Evolutionary conservation across 2,888 invertebrate genomes (phyloP), one percentile per base, ranked within the genome.

Genomic region (Villa cingulata): DNA sequence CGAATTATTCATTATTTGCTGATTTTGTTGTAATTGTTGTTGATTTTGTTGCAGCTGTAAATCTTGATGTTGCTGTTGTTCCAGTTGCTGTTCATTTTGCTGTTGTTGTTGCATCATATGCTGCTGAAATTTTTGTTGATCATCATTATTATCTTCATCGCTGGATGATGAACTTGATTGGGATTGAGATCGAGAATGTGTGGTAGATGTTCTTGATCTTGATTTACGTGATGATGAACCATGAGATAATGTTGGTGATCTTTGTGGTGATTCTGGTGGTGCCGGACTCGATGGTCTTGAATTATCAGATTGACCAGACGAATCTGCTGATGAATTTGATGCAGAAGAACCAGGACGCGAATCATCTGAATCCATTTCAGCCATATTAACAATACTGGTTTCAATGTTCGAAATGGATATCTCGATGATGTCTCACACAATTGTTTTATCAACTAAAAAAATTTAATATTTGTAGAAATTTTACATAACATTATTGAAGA

Each of bases 261-360:
- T 62, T 56, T 60, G 63, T 18, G 62, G 69, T 32, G 68, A 65
- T 48, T 45, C 39, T 23, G 42, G 43, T 15, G 51, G 53, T 16
- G 50, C 48, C 10, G 55, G 53, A 46, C 54, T 54, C 2, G 59
- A 62, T 45, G 63, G 60, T 10, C 52, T 48, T 6, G 57, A 51
- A 46, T 68, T 66, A 57, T 66, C 67, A 27, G 71, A 71, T 27
- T 72, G 71, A 50, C 70, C 70, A 6, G 71, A 73, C 29, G 71
- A 72, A 48, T 71, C 71, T 41, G 73, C 72, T 23, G 74, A 74
- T 51, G 72, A 67, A 60, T 45, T 59, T 41, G 62, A 64, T 18
- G 57, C 58, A 41, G 64, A 63, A 43, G 62, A 63, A 46, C 62
- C 65, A 41, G 62, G 60, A 23, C 59, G 59, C 15, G 68, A 66